These are phyloP conservation scores for Vulpes ferrilata DNA, from an alignment of 2,113 vertebrate genomes.

Conservation along the genomic window DNA sequence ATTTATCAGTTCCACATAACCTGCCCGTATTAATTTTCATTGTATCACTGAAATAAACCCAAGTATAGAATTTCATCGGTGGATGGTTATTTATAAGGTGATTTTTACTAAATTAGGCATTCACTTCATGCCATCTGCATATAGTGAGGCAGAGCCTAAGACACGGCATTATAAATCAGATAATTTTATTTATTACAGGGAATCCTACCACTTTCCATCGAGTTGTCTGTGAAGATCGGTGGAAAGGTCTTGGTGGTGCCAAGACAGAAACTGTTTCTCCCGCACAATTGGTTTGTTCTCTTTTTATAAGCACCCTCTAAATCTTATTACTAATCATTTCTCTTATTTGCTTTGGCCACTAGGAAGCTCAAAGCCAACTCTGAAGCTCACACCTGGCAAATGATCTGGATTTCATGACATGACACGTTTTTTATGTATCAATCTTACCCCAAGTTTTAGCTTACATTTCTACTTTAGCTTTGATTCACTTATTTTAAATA, in stretches of 20 bases:
- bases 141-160: background rate
- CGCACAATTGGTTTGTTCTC: background rate
- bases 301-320: background rate
- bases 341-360: background rate
- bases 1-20: background rate
- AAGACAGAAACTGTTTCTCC: background rate
- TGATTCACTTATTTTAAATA: constrained; percentile 12
- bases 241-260: background rate
- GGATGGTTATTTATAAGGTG: constrained; percentile 8
- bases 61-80: background rate
- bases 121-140: background rate
- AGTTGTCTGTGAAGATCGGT: background rate
- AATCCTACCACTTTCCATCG: background rate
- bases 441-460: background rate
- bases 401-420: background rate
- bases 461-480: background rate
- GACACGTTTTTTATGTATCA: background rate
- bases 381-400: background rate
- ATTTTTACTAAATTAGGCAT: background rate
- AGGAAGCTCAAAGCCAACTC: background rate
- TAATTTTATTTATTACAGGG: background rate
- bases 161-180: background rate
- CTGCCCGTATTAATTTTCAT: background rate
- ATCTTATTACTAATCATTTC: background rate
- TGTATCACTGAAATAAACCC: background rate